These are phyloP conservation scores for Ornithoptera priamus DNA, from an alignment of 2,888 invertebrate species.

Conservation along the genomic window DNA sequence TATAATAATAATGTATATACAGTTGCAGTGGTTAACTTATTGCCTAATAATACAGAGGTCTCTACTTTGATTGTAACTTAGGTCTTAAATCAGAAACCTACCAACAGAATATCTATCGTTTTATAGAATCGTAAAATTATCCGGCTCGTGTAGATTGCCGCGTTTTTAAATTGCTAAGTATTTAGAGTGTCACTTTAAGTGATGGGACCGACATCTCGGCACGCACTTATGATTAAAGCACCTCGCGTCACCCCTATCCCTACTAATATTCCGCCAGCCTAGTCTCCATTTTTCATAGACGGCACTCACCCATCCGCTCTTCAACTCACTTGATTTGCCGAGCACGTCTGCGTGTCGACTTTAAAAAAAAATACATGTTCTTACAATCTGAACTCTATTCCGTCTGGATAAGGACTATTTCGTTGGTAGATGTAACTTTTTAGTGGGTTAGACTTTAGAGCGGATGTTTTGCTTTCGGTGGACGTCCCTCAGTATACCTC, in stretches of 20 bases:
- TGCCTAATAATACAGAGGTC: too few relatives aligned
- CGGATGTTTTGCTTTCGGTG: slow-evolving; percentile 67
- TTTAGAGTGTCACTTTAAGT: slow-evolving; percentile 23
- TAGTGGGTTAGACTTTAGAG: slow-evolving; percentile 37
- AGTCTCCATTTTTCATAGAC: slow-evolving; percentile 77
- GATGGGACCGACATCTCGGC: slow-evolving; percentile 32
- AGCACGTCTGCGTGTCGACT: slow-evolving; percentile 61
- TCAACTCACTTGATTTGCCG: slow-evolving; percentile 76
- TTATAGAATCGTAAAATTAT: background rate
- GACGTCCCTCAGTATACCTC: slow-evolving; percentile 61
- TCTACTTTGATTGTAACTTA: too few relatives aligned
- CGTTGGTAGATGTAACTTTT: slow-evolving; percentile 27
- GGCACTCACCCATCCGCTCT: slow-evolving; percentile 69
- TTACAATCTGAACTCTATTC: slow-evolving; percentile 53
- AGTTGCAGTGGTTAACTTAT: too few relatives aligned
- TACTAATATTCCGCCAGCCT: slow-evolving; percentile 70
- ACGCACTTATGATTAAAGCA: slow-evolving; percentile 72
- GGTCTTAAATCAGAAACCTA: too few relatives aligned
- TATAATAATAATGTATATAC: too few relatives aligned
- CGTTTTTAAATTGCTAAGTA: slow-evolving; percentile 5
- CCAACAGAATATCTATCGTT: too few relatives aligned
- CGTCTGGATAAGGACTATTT: slow-evolving; percentile 40
- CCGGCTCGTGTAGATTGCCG: background rate
- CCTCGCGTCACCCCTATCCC: slow-evolving; percentile 56
- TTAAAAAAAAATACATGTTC: slow-evolving; percentile 31